phyloP scores from a whole-genome alignment of 2,113 vertebrate genomes.

The Ciconia boyciana region DNA sequence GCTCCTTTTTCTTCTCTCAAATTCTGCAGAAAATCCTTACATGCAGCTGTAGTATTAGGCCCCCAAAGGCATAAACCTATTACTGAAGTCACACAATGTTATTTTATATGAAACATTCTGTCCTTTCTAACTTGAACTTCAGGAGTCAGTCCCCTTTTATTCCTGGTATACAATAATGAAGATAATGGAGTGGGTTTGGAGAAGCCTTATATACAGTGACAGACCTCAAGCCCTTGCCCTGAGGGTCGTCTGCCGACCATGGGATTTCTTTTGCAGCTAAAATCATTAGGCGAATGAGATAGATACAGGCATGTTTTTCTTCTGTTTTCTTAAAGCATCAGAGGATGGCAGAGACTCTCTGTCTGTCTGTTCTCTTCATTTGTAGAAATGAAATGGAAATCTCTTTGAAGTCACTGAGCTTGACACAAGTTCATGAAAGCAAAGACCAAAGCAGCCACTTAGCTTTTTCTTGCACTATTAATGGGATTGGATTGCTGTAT shows the following conservation, averaged over 20 bases:
- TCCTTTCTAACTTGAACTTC: constrained; percentile 58
- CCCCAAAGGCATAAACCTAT: constrained; percentile 60
- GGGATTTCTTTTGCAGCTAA: constrained; percentile 58
- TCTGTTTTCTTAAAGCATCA: constrained; percentile 42
- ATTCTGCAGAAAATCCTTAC: constrained; percentile 56
- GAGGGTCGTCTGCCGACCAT: constrained; percentile 30
- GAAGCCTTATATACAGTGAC: constrained; percentile 53
- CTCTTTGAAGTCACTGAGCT: constrained; percentile 41
- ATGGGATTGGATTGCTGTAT: constrained; percentile 9
- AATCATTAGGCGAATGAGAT: constrained; percentile 51
- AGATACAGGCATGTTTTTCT: constrained; percentile 38
- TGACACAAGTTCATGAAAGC: constrained; percentile 42
- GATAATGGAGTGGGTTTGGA: constrained; percentile 64
- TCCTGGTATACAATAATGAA: constrained; percentile 66
- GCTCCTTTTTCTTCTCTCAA: constrained; percentile 11
- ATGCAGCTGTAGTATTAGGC: constrained; percentile 33
- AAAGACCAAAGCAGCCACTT: constrained; percentile 33
- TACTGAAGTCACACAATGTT: constrained; percentile 59
- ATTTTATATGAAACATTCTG: constrained; percentile 60
- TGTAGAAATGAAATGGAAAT: constrained; percentile 52
- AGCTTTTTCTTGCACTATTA: constrained; percentile 42
- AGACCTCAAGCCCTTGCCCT: constrained; percentile 29
- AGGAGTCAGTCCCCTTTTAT: constrained; percentile 65
- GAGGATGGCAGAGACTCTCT: constrained; percentile 30
- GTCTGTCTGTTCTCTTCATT: constrained; percentile 54